phyloP scores from a whole-genome alignment of 2,888 invertebrate genomes.

The Parthenolecanium corni region DNA sequence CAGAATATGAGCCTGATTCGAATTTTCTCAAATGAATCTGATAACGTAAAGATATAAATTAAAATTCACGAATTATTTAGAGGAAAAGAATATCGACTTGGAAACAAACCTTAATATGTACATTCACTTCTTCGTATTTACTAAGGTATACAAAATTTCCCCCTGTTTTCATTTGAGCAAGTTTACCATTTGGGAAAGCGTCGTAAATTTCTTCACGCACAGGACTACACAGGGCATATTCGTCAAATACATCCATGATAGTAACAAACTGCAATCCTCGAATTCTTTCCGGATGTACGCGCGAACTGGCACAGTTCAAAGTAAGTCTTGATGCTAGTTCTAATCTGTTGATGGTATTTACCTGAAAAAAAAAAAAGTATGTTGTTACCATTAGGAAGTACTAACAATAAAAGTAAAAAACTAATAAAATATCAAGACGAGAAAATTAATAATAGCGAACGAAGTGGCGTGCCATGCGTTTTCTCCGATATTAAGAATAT shows the following conservation, averaged over 20 bases:
- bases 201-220: conserved; percentile 74
- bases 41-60: conserved; percentile 35
- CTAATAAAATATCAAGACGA: too few relatives aligned
- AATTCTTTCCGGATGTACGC: conserved; percentile 64
- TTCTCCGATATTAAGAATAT: too few relatives aligned
- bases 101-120: conserved; percentile 63
- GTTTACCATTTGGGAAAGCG: conserved; percentile 71
- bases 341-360: conserved; percentile 68
- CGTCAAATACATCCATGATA: conserved; percentile 79
- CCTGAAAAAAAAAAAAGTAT: conserved; percentile 45
- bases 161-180: conserved; percentile 76
- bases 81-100: not conserved
- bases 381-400: too few relatives aligned
- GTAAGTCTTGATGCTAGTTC: conserved; percentile 78
- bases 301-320: conserved; percentile 68
- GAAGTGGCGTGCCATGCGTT: too few relatives aligned
- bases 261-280: conserved; percentile 55
- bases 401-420: too few relatives aligned
- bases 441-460: too few relatives aligned
- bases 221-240: conserved; percentile 63
- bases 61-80: too few relatives aligned
- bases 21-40: conserved; percentile 64
- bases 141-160: conserved; percentile 87
- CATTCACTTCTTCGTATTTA: conserved; percentile 74
- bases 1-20: conserved; percentile 38